Percentiles rank a stretch among this genome's conserved stretches.
Evolutionary conservation across 1,140 invertebrate species (phyloP).

Genomic region (Laupala kohalensis): DNA sequence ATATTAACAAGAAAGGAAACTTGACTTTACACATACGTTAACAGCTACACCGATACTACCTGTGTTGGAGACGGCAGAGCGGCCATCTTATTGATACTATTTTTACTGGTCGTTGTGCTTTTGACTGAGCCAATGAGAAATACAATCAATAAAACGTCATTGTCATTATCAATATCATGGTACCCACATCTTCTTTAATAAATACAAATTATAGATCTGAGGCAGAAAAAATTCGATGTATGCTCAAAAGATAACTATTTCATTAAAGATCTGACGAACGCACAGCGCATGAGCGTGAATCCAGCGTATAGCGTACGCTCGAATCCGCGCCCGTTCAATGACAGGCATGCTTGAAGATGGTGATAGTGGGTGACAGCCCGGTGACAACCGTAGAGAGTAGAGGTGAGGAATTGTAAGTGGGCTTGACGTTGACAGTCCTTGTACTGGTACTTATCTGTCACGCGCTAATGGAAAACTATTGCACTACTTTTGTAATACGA

Average conservation of each 20-base stretch:
- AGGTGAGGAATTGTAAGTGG: too few species aligned
- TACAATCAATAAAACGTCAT: constrained; percentile 15
- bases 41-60: constrained; percentile 30
- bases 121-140: constrained; percentile 9
- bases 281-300: background rate
- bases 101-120: background rate
- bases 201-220: background rate
- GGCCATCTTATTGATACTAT: constrained; percentile 39
- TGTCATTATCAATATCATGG: background rate
- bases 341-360: background rate
- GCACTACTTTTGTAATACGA: too few species aligned
- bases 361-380: too few species aligned
- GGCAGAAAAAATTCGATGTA: background rate
- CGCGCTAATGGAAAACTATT: too few species aligned
- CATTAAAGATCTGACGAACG: background rate
- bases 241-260: background rate
- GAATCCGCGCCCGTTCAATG: background rate
- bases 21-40: background rate
- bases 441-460: too few species aligned
- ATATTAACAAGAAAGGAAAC: constrained; percentile 6
- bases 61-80: constrained; percentile 53
- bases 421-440: too few species aligned
- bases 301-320: background rate
- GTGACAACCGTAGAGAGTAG: too few species aligned
- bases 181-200: background rate